These are phyloP conservation scores for Lithophane socia DNA, from an alignment of 2,888 invertebrate species.

Conservation along the genomic window DNA sequence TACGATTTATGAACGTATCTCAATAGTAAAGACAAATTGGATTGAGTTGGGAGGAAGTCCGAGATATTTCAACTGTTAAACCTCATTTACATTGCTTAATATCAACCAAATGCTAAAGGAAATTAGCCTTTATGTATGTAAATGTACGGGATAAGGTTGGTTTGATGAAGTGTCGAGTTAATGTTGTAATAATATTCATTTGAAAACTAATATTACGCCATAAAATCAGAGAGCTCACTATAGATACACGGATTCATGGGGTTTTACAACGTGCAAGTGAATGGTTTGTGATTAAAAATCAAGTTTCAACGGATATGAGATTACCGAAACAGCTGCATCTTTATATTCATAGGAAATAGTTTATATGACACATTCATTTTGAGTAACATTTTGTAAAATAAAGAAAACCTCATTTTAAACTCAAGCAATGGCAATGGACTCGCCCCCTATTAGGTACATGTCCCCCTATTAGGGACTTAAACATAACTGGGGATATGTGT, in stretches of 20 bases:
- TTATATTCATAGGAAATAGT: constrained; percentile 49
- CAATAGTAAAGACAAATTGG: constrained; percentile 61
- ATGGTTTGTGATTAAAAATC: constrained; percentile 62
- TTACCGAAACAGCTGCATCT: constrained; percentile 48
- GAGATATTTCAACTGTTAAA: constrained; percentile 41
- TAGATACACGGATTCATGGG: constrained; percentile 22
- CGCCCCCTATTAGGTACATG: no score
- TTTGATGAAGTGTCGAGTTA: neutral
- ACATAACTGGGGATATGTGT: no score
- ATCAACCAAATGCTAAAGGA: neutral
- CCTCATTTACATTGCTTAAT: neutral
- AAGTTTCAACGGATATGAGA: constrained; percentile 63
- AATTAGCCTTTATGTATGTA: constrained; percentile 16
- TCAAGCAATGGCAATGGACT: no score
- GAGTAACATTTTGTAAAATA: neutral
- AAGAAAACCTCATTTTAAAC: neutral
- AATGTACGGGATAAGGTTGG: rapidly evolving
- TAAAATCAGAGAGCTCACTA: constrained; percentile 53
- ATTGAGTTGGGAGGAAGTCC: constrained; percentile 56
- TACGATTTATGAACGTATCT: constrained; percentile 53
- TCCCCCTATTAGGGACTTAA: no score
- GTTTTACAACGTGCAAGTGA: constrained; percentile 60
- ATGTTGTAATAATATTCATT: constrained; percentile 46
- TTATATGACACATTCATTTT: constrained; percentile 36
- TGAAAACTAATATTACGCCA: constrained; percentile 61